These are phyloP conservation scores for Mesoligia furuncula DNA, from an alignment of 2,888 invertebrate species.

Conservation along the genomic window DNA sequence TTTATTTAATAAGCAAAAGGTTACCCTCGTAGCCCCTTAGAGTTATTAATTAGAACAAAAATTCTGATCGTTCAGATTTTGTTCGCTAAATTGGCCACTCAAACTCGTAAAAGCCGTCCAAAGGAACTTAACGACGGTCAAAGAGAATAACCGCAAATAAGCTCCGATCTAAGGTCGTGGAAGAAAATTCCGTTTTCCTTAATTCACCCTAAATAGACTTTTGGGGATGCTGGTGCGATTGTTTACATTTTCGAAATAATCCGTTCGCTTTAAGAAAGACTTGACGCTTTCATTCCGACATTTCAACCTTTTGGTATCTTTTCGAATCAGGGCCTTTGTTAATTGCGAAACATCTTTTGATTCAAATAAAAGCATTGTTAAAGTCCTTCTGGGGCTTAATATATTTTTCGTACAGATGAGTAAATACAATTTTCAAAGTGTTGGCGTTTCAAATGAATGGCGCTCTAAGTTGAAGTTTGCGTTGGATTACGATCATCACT, in stretches of 20 bases:
- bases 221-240: constrained; percentile 82
- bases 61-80: constrained; percentile 89
- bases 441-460: constrained; percentile 27
- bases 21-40: constrained; percentile 78
- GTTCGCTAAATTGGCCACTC: constrained; percentile 89
- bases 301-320: constrained; percentile 58
- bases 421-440: constrained; percentile 34
- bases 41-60: constrained; percentile 90
- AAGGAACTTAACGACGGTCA: constrained; percentile 90
- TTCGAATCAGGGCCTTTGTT: constrained; percentile 56
- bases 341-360: constrained; percentile 57
- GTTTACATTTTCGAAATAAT: constrained; percentile 86
- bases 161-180: constrained; percentile 87
- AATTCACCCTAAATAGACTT: constrained; percentile 88
- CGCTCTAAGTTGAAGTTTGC: neutral
- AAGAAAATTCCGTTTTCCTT: constrained; percentile 88
- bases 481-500: constrained; percentile 11
- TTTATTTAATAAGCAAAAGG: constrained; percentile 84
- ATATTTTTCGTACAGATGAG: constrained; percentile 19
- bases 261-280: constrained; percentile 74
- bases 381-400: constrained; percentile 25
- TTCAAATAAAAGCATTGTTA: constrained; percentile 43
- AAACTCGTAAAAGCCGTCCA: constrained; percentile 89
- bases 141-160: constrained; percentile 91
- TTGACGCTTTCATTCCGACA: constrained; percentile 70